These are phyloP conservation scores for Copsychus sechellarum DNA, from an alignment of 2,113 vertebrate genomes.

Conservation along the genomic window DNA sequence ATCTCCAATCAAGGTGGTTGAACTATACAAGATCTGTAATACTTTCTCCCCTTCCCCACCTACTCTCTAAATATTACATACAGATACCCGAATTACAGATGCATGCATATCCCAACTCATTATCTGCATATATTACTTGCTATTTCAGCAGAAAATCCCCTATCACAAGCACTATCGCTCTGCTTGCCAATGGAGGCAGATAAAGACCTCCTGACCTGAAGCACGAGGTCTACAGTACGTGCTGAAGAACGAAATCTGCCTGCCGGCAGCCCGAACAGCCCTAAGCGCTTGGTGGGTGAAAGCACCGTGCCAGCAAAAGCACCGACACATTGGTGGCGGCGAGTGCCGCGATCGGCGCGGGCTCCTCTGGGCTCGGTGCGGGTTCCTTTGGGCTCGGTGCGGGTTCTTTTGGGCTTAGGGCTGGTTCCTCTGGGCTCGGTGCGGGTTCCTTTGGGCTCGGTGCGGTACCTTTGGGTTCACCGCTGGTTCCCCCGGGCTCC, in stretches of 20 bases:
- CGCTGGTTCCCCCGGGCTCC: background rate
- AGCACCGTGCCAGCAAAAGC: background rate
- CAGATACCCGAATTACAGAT: background rate
- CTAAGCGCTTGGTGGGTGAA: background rate
- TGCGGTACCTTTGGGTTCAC: too few species aligned
- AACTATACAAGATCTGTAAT: background rate
- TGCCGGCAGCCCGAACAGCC: background rate
- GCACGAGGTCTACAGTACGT: background rate
- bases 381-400: background rate
- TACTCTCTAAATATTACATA: background rate
- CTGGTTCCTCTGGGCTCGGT: too few species aligned
- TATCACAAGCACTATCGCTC: background rate
- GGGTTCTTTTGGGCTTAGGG: background rate
- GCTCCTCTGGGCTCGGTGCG: background rate
- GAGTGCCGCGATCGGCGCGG: accelerated
- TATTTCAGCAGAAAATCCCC: background rate
- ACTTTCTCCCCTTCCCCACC: background rate
- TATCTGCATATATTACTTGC: background rate
- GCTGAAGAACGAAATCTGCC: background rate
- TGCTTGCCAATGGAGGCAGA: background rate
- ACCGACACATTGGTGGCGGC: accelerated
- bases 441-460: background rate
- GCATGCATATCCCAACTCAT: background rate
- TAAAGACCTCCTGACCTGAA: background rate
- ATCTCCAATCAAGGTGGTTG: background rate